These are phyloP conservation scores for Ceyx erithaca DNA, from an alignment of 2,797 vertebrate genomes.

Conservation along the genomic window DNA sequence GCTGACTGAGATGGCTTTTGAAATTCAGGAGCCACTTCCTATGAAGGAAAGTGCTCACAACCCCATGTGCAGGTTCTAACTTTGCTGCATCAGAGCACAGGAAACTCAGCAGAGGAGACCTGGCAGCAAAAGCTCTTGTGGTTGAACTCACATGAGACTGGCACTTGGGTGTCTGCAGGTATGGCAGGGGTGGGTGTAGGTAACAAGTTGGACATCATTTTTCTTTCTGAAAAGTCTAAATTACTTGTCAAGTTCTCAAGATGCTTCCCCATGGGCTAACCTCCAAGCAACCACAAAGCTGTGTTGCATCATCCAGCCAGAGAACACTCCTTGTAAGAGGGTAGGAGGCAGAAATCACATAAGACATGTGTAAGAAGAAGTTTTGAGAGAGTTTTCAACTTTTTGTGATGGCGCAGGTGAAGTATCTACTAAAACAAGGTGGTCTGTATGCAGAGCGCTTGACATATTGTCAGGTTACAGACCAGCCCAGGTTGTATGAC, in stretches of 20 bases:
- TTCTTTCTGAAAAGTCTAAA: not conserved
- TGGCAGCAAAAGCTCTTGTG: not conserved
- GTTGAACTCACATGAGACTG: not conserved
- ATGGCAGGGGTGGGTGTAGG: not conserved
- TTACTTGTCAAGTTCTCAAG: not conserved
- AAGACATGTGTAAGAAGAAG: not conserved
- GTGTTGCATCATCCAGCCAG: not conserved
- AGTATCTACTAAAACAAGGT: not conserved
- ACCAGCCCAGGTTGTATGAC: not conserved
- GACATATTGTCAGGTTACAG: not conserved
- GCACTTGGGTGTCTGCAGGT: not conserved
- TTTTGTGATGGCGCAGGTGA: not conserved
- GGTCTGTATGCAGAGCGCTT: not conserved
- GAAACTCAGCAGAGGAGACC: not conserved
- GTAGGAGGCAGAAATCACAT: not conserved
- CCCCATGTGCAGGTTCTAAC: accelerated
- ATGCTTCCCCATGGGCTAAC: not conserved
- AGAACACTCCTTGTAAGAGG: not conserved
- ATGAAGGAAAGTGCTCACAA: not conserved
- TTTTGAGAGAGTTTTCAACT: not conserved
- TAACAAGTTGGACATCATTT: not conserved
- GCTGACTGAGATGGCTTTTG: not conserved
- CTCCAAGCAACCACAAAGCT: not conserved
- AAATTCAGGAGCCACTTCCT: not conserved
- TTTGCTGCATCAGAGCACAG: not conserved